Evolutionary conservation across 1,140 invertebrate genomes (phyloP).

Genomic region (Nilaparvata lugens): DNA sequence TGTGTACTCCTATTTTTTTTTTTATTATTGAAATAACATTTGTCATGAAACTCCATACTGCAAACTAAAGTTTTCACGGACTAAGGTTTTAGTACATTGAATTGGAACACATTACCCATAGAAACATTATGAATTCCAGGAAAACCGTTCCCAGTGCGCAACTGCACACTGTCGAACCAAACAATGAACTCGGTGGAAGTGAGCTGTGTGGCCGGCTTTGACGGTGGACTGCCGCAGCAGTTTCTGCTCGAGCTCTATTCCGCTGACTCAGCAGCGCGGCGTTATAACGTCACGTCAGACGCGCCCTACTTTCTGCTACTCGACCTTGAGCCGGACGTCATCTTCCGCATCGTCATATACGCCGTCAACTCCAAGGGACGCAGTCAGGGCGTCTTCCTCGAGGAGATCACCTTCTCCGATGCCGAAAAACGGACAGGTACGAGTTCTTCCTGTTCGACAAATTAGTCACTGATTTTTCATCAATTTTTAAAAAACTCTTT

Average conservation of each 20-base stretch:
- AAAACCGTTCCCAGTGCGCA: slow-evolving; percentile 61
- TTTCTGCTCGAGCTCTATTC: slow-evolving; percentile 71
- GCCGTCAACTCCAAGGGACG: slow-evolving; percentile 71
- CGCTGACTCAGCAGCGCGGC: slow-evolving; percentile 41
- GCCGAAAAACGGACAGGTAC: slow-evolving; percentile 73
- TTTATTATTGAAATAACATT: no score
- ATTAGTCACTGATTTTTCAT: not conserved
- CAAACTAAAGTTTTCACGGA: no score
- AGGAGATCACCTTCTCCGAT: slow-evolving; percentile 64
- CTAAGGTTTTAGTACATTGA: no score
- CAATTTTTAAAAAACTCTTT: not conserved
- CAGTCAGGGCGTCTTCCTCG: slow-evolving; percentile 55
- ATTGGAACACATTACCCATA: no score
- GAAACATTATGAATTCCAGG: no score
- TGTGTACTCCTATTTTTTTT: no score
- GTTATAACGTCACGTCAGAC: slow-evolving; percentile 52
- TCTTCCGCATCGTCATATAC: slow-evolving; percentile 61
- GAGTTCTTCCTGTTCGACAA: slow-evolving; percentile 26
- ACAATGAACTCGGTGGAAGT: slow-evolving; percentile 65
- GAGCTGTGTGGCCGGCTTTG: slow-evolving; percentile 63
- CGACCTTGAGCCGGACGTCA: slow-evolving; percentile 61
- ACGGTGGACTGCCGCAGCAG: slow-evolving; percentile 72
- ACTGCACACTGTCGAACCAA: slow-evolving; percentile 64
- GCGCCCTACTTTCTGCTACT: slow-evolving; percentile 58
- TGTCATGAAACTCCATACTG: no score